These are phyloP conservation scores for Megalops cyprinoides DNA, from an alignment of 2,797 vertebrate species.

Conservation along the genomic window DNA sequence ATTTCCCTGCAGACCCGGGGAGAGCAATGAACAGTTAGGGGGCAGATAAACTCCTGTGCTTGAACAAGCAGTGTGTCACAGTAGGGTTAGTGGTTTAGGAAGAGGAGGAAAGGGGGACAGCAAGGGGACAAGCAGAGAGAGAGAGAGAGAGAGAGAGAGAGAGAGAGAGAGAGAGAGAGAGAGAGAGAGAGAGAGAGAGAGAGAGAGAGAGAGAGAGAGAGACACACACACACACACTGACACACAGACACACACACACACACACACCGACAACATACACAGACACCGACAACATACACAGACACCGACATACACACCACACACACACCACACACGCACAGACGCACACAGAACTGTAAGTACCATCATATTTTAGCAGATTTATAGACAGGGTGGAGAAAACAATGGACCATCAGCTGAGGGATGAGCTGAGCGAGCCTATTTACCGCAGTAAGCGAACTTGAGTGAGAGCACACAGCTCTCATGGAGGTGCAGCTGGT, in stretches of 20 bases:
- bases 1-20: conserved; percentile 67
- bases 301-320: too few species aligned
- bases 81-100: background rate
- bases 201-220: background rate
- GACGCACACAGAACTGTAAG: background rate
- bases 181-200: too few species aligned
- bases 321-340: too few species aligned
- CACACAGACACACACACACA: background rate
- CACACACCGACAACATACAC: background rate
- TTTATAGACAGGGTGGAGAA: background rate
- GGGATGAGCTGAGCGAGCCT: background rate
- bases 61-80: conserved; percentile 36
- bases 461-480: conserved; percentile 78
- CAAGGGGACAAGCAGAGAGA: background rate
- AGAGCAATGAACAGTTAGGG: conserved; percentile 46
- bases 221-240: background rate
- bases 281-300: background rate
- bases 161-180: too few species aligned
- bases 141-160: background rate
- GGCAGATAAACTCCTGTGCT: conserved; percentile 42
- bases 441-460: conserved; percentile 80
- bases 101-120: background rate
- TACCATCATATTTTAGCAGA: background rate
- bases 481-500: conserved; percentile 78
- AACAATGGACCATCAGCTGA: background rate